phyloP scores from a whole-genome alignment of 2,888 invertebrate species.

The Sepioteuthis lessoniana region DNA sequence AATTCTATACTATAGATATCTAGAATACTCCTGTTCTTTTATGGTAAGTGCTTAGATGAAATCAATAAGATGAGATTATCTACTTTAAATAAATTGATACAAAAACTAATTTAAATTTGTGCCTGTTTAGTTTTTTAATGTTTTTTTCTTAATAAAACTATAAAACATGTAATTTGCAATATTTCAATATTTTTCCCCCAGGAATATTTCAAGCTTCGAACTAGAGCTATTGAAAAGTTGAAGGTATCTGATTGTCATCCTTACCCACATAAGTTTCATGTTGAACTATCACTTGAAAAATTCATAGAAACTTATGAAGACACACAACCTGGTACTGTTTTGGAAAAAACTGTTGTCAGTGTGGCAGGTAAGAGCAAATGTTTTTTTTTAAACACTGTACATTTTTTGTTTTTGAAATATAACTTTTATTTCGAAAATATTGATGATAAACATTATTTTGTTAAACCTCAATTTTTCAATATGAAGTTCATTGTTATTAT shows the following conservation, averaged over 20 bases:
- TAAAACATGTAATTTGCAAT: background rate
- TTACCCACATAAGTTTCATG: conserved; percentile 98
- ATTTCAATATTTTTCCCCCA: conserved; percentile 52
- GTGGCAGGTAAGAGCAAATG: conserved; percentile 82
- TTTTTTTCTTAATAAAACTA: background rate
- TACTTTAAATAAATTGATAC: too few relatives aligned
- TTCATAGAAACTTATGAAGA: conserved; percentile 88
- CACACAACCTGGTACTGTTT: conserved; percentile 80
- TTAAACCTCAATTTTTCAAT: too few relatives aligned
- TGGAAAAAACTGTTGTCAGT: conserved; percentile 82
- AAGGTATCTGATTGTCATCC: conserved; percentile 86
- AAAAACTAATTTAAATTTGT: too few relatives aligned
- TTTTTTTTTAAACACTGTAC: background rate
- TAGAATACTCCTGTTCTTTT: too few relatives aligned
- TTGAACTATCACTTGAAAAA: conserved; percentile 88
- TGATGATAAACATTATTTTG: too few relatives aligned
- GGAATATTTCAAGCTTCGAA: conserved; percentile 91
- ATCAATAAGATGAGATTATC: too few relatives aligned
- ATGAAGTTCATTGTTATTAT: too few relatives aligned
- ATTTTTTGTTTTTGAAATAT: too few relatives aligned
- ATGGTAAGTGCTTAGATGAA: too few relatives aligned
- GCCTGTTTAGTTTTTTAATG: background rate
- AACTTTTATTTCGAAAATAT: too few relatives aligned
- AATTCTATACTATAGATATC: too few relatives aligned
- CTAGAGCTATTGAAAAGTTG: conserved; percentile 85